Evolutionary conservation across 2,888 invertebrate species (phyloP), one percentile per base, ranked within the genome.

Genomic region (Strigamia transsilvanica): DNA sequence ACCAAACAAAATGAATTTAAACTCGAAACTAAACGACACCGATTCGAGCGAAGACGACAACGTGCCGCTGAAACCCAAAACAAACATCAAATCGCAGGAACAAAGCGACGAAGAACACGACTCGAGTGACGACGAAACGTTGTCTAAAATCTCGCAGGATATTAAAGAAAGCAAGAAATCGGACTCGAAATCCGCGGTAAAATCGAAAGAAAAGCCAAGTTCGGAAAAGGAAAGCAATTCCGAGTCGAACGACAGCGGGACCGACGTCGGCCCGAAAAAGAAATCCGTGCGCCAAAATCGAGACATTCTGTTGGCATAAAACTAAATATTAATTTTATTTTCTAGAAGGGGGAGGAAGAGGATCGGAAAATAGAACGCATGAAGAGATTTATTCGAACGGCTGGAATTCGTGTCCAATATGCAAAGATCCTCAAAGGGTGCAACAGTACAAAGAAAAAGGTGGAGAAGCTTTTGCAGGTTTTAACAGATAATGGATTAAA

Each of bases 401-500:
- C 83, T 9, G 83, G 83, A 79, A 34, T 83, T n/a, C 78, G 81
- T 10, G 78, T 83, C 6, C 13, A n/a, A 10, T 85, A 84, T 46
- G 80, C 61, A 7, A 81, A n/a, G 12, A 21, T 84, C 15, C 82
- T 84, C 38, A 80, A 83, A 61, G 83, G 82, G n/a, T 85, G 84
- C 51, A 82, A 80, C 32, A 84, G 82, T 56, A 46, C 82, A 1
- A 82, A 83, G 34, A 80, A 83, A 23, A 82, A 83, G 56, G 83
- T 82, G 23, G 23, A 83, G n/a, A 83, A 82, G 7, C 77, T 85
- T 5, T 18, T 82, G 1, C 32, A 83, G 12, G 27, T 84, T 6
- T 82, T 85, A 81, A 34, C 80, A 27, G 85, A 85, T 13, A 81
- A 84, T 18, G 85, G 85, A 0, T 81, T 85, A 3, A 84, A 84